Evolutionary conservation across 2,888 invertebrate genomes (phyloP).

Genomic region (Eupithecia pulchellata): DNA sequence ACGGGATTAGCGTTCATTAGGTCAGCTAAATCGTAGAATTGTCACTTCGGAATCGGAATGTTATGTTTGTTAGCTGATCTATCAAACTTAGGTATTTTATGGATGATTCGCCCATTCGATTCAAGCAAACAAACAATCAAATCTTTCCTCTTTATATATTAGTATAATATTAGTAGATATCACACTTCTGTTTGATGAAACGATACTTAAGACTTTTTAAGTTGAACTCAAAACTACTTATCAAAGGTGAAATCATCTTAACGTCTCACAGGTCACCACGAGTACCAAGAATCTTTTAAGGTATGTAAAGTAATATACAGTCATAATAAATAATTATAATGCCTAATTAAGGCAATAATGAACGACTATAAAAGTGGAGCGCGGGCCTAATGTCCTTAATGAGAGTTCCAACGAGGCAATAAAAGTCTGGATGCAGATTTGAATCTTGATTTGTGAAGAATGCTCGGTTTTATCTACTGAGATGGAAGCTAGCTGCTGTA

Average conservation of each 20-base stretch:
- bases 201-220: background rate
- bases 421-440: background rate
- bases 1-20: no score
- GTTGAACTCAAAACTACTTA: background rate
- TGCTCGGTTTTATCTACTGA: background rate
- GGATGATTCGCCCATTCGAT: no score
- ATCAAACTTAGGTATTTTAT: no score
- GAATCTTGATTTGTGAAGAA: constrained; percentile 7
- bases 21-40: no score
- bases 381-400: constrained; percentile 29
- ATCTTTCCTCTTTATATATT: no score
- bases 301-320: background rate
- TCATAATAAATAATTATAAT: constrained; percentile 10
- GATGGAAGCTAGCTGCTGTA: background rate
- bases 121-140: no score
- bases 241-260: background rate
- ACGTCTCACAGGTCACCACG: background rate
- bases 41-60: no score
- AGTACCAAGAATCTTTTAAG: background rate
- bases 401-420: constrained; percentile 14
- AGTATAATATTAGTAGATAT: no score
- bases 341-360: constrained; percentile 39
- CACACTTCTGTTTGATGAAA: no score
- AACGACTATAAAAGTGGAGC: constrained; percentile 18
- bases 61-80: no score